These are phyloP conservation scores for Artemia sinica DNA, from an alignment of 2,888 invertebrate genomes.

Conservation along the genomic window DNA sequence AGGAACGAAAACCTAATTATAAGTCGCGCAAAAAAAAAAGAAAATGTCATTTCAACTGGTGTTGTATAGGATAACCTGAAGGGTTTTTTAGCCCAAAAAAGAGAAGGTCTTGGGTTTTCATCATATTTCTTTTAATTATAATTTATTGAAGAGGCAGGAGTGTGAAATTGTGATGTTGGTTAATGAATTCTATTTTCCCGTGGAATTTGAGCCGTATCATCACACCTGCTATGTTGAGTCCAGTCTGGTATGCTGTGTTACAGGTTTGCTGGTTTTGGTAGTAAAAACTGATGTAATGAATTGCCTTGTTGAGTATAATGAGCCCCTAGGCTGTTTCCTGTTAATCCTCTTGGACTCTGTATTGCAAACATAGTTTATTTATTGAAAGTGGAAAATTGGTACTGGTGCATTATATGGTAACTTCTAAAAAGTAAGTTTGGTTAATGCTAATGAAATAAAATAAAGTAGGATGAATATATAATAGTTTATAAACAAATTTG, in stretches of 20 bases:
- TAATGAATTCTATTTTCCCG: conserved; percentile 8
- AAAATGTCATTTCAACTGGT: conserved; percentile 8
- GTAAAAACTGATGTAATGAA: neutral
- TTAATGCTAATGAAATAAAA: no score
- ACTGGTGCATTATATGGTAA: no score
- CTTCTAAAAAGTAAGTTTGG: no score
- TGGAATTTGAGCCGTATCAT: conserved; percentile 14
- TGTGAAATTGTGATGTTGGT: conserved; percentile 13
- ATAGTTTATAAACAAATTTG: no score
- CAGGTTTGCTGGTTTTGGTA: conserved; percentile 2
- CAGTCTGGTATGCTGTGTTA: neutral
- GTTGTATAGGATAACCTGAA: neutral
- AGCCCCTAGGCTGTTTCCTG: no score
- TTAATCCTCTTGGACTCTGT: no score
- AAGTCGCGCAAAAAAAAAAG: neutral
- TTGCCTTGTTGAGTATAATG: no score
- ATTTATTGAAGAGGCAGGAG: conserved; percentile 9
- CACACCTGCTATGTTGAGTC: conserved; percentile 6
- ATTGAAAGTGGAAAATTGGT: no score
- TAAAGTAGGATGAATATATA: no score
- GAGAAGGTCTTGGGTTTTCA: neutral
- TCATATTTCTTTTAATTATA: conserved; percentile 12
- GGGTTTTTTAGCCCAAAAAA: conserved; percentile 2
- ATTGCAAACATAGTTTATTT: no score
- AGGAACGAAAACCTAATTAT: no score